Conservation (phyloP, 2,797 vertebrate genomes). For the Siniperca scherzeri region DNA sequence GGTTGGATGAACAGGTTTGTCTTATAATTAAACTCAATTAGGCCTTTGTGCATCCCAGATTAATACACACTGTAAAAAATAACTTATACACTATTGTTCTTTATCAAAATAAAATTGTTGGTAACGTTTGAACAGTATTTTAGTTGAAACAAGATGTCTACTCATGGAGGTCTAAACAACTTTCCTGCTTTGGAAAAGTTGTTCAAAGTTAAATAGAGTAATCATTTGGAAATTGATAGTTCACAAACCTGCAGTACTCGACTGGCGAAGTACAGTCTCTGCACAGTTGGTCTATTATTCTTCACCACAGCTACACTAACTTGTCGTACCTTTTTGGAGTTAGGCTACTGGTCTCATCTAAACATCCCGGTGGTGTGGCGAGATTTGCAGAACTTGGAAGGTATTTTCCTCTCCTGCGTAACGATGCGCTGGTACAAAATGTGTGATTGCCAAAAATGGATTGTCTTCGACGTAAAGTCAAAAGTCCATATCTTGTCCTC, state of each 20-base stretch:
- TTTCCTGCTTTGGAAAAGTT: background rate
- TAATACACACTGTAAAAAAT: background rate
- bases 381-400: background rate
- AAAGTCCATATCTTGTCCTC: slow-evolving; percentile 9
- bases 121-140: background rate
- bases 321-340: slow-evolving; percentile 54
- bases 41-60: too few species aligned
- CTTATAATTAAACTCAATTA: background rate
- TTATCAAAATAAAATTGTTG: background rate
- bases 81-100: background rate
- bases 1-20: background rate
- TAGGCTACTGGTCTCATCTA: slow-evolving; percentile 10
- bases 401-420: slow-evolving; percentile 19
- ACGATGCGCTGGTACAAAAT: background rate
- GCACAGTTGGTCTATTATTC: background rate
- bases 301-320: background rate
- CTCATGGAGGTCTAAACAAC: background rate
- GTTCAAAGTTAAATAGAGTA: background rate
- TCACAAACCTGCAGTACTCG: background rate
- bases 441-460: background rate
- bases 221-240: background rate
- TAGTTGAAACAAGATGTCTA: background rate
- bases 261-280: background rate
- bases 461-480: background rate
- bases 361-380: slow-evolving; percentile 35